These are phyloP conservation scores for Cybosia mesomella DNA, from an alignment of 2,888 invertebrate species.

Conservation along the genomic window DNA sequence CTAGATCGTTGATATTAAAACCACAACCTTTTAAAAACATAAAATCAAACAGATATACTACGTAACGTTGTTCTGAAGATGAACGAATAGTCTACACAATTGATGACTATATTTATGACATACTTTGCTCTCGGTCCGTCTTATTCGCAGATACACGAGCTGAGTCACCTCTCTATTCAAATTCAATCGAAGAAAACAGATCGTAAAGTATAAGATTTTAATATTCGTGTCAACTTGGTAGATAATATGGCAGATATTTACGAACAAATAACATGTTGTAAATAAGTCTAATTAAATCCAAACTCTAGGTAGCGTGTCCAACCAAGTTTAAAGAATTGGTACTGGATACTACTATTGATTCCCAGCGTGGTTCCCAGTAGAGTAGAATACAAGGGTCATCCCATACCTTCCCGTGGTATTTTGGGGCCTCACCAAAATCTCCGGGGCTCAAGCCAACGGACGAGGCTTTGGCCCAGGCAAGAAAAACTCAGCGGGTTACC, in stretches of 20 bases:
- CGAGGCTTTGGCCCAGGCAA: no score
- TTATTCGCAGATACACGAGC: neutral
- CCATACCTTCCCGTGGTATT: no score
- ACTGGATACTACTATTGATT: no score
- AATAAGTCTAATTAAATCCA: no score
- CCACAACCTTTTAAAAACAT: slow-evolving; percentile 3
- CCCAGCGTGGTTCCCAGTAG: no score
- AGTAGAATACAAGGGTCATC: no score
- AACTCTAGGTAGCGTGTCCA: no score
- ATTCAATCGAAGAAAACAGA: neutral
- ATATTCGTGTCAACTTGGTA: neutral
- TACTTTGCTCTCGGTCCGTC: neutral
- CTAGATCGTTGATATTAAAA: slow-evolving; percentile 2
- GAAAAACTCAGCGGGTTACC: no score
- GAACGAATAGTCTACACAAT: neutral
- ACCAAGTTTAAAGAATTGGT: no score
- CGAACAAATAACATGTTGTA: neutral
- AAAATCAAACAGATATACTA: neutral
- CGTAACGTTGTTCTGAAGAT: neutral
- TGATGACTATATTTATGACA: neutral
- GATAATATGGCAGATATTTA: neutral
- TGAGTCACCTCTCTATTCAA: neutral
- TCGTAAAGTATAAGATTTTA: neutral
- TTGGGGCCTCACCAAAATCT: no score
- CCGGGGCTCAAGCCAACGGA: no score